phyloP scores from a whole-genome alignment of 2,113 vertebrate species.

The Nanorana parkeri region DNA sequence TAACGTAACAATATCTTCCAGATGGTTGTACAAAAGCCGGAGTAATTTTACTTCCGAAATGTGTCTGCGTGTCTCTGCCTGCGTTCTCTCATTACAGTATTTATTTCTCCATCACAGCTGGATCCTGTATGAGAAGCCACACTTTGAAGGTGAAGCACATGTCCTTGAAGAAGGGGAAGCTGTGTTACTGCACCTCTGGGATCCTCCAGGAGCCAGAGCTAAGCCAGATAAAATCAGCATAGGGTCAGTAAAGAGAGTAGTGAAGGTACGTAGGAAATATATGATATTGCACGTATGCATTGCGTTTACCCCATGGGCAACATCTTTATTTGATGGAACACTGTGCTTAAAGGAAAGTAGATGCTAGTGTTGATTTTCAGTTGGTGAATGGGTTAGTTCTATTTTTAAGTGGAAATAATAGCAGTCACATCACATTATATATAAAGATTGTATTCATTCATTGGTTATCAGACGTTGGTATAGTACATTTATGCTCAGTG shows the following conservation, averaged over 20 bases:
- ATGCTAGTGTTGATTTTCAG: too few relatives aligned
- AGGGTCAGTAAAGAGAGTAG: conserved; percentile 79
- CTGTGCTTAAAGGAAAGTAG: too few relatives aligned
- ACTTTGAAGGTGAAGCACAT: conserved; percentile 77
- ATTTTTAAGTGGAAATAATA: too few relatives aligned
- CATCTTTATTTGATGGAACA: too few relatives aligned
- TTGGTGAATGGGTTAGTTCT: too few relatives aligned
- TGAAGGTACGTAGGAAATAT: conserved; percentile 73
- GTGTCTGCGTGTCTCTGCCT: not conserved
- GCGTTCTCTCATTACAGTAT: conserved; percentile 29
- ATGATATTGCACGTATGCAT: too few relatives aligned
- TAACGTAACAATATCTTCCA: not conserved
- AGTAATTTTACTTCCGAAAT: not conserved
- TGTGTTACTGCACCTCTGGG: conserved; percentile 73
- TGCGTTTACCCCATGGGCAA: too few relatives aligned
- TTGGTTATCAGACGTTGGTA: too few relatives aligned
- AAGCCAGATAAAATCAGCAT: conserved; percentile 67
- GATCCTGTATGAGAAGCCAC: conserved; percentile 83
- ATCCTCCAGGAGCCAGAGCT: conserved; percentile 61
- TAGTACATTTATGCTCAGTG: too few relatives aligned
- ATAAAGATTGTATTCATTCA: too few relatives aligned
- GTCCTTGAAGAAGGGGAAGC: conserved; percentile 83
- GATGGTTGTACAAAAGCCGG: not conserved
- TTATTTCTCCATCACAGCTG: conserved; percentile 71
- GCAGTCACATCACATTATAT: too few relatives aligned